Base-by-base conservation (phyloP, 2,113 vertebrate species). In the Pterocles orientalis region DNA sequence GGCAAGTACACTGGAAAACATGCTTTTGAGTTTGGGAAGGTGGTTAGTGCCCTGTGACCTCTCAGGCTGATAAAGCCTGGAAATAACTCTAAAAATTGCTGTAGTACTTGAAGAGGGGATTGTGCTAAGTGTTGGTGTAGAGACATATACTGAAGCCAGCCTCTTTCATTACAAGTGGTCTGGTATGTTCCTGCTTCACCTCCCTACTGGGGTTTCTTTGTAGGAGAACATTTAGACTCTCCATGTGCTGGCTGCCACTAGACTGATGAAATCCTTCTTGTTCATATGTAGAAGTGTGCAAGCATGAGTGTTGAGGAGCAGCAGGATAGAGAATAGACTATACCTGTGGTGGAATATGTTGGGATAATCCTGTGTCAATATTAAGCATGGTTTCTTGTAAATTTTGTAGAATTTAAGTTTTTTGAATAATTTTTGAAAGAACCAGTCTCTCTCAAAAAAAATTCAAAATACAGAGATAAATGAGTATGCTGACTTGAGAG, bases 191-290 rank as follows among this genome's bases (percentile, higher is more conserved):
- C 19, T 82, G 21, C 23, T 41, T 92, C 13, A 43, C 18, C 26
- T 83, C 36, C 21, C 12, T 21, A 15, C 16, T 25, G 8, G 6
- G 2, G 2, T 58, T 68, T 68, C 25, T 61, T 70, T 82, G 41
- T 58, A 69, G 57, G 39, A 76, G 39, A 64, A 60, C 26, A 28
- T 64, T 34, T 12, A 66, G 21, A 17, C 26, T 83, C 26, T 69
- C 20, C 47, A 9, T 0, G 1, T 0, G 0, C 33, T 28, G 41
- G 56, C 54, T 87, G 47, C 51, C 23, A n/a, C 21, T 62, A 43
- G 36, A 48, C 21, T 17, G n/a, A 50, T 34, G 20, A 53, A 78
- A 34, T 70, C 25, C 34, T 16, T 18, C 47, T 41, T 71, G 13
- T 64, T 17, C 14, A 3, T 62, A 12, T 41, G 16, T 18, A 39